Evolutionary conservation across 2,113 vertebrate genomes (phyloP).

Genomic region (Actenoides lindsayi): DNA sequence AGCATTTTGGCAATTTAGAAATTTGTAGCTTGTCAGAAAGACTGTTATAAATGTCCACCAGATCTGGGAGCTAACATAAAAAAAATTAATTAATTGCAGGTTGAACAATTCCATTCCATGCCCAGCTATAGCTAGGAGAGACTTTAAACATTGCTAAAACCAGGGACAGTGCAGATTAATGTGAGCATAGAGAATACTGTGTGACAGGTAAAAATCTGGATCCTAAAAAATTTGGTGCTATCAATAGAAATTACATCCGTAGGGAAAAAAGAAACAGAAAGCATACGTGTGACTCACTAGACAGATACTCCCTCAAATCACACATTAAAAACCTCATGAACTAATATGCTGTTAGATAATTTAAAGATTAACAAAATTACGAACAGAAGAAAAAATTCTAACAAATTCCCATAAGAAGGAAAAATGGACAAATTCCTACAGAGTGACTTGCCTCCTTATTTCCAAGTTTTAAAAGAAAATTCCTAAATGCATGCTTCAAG

Average conservation of each 20-base stretch:
- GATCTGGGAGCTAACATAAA: neutral
- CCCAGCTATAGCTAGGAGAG: neutral
- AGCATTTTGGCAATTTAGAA: neutral
- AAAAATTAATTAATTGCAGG: neutral
- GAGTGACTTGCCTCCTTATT: neutral
- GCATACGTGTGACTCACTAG: neutral
- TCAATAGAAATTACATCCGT: neutral
- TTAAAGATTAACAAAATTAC: neutral
- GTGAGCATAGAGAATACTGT: neutral
- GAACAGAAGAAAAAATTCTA: neutral
- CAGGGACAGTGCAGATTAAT: neutral
- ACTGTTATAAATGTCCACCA: neutral
- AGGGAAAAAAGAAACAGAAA: neutral
- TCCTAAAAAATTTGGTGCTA: neutral
- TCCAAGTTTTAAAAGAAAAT: neutral
- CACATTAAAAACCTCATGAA: neutral
- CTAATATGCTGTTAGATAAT: neutral
- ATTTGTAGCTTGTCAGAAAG: neutral
- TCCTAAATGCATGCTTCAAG: neutral
- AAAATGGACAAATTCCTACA: neutral
- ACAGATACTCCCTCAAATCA: neutral
- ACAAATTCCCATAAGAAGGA: neutral
- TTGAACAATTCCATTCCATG: neutral
- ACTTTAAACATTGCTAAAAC: neutral
- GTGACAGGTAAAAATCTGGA: neutral